Evolutionary conservation across 2,113 vertebrate genomes (phyloP), one percentile per base, ranked within the genome.

Genomic region (Meriones unguiculatus): DNA sequence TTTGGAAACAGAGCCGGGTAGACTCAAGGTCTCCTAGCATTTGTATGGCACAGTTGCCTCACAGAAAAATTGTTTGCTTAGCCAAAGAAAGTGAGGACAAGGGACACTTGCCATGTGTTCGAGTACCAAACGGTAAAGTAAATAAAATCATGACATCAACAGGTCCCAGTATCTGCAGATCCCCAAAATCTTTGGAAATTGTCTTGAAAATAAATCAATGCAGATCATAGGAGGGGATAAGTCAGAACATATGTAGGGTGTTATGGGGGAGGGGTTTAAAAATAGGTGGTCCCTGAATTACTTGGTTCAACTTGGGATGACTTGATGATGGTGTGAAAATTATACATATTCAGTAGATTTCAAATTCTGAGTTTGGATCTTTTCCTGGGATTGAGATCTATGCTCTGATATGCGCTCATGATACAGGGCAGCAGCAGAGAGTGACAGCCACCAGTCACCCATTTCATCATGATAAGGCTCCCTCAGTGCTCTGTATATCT

Each of bases 121-220:
- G n/a, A 73, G 14, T 12, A 70, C 15, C 41, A 64, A 70, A 41
- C 13, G 38, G 54, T 52, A 76, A 57, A 57, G 14, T 12, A 57
- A 57, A 57, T 14, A 4, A 90, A 15, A 65, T 77, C 18, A 38
- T 24, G n/a, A 14, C 0, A 0, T 30, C 15, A n/a, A 17, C 41
- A 77, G 70, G 17, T 14, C 41, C 15, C 0, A 35, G 38, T 4
- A 18, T 73, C 80, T 2, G 11, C 41, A 82, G 78, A 57, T 52
- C 59, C 41, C 52, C 87, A 54, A 22, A 65, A 59, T 35, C 70
- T 95, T 95, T 72, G 72, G 72, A 95, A 76, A 75, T 85, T 90
- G 25, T 28, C 59, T 89, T 81, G 87, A 84, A 92, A 94, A 84
- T 75, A 59, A 87, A 57, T 70, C 20, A 38, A 5, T 14, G 81